Conservation (phyloP, 2,888 invertebrate genomes). For the Andricus curvator region DNA sequence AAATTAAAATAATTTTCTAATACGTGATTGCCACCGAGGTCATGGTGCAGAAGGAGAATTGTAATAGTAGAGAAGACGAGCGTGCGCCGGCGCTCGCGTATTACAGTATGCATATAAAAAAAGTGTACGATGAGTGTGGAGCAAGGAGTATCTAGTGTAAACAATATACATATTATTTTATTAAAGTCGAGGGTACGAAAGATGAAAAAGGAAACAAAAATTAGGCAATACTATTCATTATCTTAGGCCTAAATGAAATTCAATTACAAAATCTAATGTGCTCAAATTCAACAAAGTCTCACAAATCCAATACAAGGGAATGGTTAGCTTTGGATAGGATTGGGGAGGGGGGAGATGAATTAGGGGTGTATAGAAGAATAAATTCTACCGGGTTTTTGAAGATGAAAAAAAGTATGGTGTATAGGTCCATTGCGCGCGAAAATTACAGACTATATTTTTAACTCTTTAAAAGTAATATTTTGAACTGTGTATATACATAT, state of each 20-base stretch:
- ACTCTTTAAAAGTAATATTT: slow-evolving; percentile 77
- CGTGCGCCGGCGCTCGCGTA: slow-evolving; percentile 51
- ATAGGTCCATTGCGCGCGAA: slow-evolving; percentile 75
- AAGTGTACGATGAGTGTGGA: slow-evolving; percentile 57
- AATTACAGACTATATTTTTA: slow-evolving; percentile 77
- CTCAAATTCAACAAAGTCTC: slow-evolving; percentile 72
- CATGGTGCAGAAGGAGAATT: slow-evolving; percentile 34
- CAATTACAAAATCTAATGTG: slow-evolving; percentile 74
- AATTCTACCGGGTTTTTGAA: slow-evolving; percentile 52
- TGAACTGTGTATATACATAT: slow-evolving; percentile 73
- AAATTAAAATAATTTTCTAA: slow-evolving; percentile 42
- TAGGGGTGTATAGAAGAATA: slow-evolving; percentile 54
- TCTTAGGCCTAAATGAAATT: slow-evolving; percentile 68
- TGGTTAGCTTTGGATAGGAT: slow-evolving; percentile 14
- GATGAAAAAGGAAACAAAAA: slow-evolving; percentile 48
- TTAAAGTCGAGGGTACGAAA: slow-evolving; percentile 58
- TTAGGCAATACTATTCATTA: slow-evolving; percentile 57
- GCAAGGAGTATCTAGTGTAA: slow-evolving; percentile 53
- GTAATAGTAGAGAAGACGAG: slow-evolving; percentile 22
- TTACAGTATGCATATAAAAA: slow-evolving; percentile 53
- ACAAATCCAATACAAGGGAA: slow-evolving; percentile 57
- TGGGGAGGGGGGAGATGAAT: slow-evolving; percentile 44
- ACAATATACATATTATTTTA: slow-evolving; percentile 61
- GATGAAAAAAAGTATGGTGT: slow-evolving; percentile 59
- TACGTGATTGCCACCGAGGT: slow-evolving; percentile 41